A percentile compares a stretch with the other conserved stretches of the same genome.
These are phyloP conservation scores for Hypomecis atomaria DNA, from an alignment of 2,888 invertebrate genomes.

Conservation along the genomic window DNA sequence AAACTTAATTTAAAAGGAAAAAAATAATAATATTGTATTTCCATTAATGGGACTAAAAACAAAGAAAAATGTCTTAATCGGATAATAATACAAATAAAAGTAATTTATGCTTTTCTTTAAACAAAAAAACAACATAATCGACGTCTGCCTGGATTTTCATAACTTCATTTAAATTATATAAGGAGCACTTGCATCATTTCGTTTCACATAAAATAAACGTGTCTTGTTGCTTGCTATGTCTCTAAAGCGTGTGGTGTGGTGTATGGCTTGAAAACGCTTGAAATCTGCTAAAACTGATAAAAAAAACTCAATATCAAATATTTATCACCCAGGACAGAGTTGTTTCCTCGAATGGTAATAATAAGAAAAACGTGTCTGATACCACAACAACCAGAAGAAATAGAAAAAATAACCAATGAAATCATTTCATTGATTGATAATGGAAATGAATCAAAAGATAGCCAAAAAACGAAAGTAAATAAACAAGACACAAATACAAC, in stretches of 20 bases:
- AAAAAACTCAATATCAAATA: not conserved
- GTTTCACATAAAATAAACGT: too few relatives aligned
- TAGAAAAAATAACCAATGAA: not conserved
- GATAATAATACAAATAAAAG: too few relatives aligned
- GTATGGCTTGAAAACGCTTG: constrained; percentile 1
- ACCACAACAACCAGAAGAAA: not conserved
- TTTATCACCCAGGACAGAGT: constrained; percentile 1
- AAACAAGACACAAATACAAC: not conserved
- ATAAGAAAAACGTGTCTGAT: not conserved
- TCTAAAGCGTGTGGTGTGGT: not conserved
- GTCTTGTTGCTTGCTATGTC: too few relatives aligned
- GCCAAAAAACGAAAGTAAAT: not conserved
- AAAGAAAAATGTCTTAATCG: too few relatives aligned
- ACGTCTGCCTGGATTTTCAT: too few relatives aligned
- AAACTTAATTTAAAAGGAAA: too few relatives aligned
- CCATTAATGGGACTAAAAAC: too few relatives aligned
- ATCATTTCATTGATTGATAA: not conserved
- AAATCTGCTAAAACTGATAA: not conserved
- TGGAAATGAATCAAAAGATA: not conserved
- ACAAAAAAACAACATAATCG: too few relatives aligned
- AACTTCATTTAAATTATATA: too few relatives aligned
- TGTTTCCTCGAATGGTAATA: not conserved
- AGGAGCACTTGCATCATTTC: too few relatives aligned
- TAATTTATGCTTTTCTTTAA: too few relatives aligned
- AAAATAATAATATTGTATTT: too few relatives aligned